Evolutionary conservation across 1,140 invertebrate species (phyloP).

Genomic region (Magallana ariakensis): DNA sequence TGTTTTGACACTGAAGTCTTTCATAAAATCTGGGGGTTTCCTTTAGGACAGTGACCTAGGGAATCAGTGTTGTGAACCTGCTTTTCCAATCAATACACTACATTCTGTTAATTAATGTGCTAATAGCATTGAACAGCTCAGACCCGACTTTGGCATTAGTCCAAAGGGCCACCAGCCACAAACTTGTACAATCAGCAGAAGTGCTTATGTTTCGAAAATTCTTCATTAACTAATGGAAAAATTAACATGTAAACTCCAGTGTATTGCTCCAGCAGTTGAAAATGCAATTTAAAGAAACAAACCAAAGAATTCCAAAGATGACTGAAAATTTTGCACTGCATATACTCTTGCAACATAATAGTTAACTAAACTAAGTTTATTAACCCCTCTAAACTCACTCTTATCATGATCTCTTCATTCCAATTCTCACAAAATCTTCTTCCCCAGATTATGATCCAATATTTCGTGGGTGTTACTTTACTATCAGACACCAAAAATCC

Average conservation of each 20-base stretch:
- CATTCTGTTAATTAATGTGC: conserved; percentile 34
- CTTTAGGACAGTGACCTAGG: neutral
- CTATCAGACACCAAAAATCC: neutral
- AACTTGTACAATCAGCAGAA: conserved; percentile 17
- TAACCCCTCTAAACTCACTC: no score
- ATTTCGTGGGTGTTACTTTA: neutral
- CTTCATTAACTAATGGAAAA: neutral
- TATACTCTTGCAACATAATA: no score
- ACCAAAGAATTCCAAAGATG: no score
- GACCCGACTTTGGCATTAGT: neutral
- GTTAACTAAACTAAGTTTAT: no score
- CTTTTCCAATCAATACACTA: conserved; percentile 23
- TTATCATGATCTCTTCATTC: no score
- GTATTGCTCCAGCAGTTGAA: no score
- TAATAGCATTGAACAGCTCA: conserved; percentile 33
- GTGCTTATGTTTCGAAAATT: neutral
- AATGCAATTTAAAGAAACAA: no score
- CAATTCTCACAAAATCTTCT: neutral
- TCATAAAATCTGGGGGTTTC: conserved; percentile 13
- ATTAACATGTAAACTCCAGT: no score
- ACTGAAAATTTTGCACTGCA: no score
- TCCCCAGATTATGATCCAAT: neutral
- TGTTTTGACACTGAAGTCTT: neutral
- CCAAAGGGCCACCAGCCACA: conserved; percentile 19
- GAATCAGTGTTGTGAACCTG: conserved; percentile 29